These are phyloP conservation scores for Fringilla coelebs DNA, from an alignment of 2,797 vertebrate genomes.

Conservation along the genomic window DNA sequence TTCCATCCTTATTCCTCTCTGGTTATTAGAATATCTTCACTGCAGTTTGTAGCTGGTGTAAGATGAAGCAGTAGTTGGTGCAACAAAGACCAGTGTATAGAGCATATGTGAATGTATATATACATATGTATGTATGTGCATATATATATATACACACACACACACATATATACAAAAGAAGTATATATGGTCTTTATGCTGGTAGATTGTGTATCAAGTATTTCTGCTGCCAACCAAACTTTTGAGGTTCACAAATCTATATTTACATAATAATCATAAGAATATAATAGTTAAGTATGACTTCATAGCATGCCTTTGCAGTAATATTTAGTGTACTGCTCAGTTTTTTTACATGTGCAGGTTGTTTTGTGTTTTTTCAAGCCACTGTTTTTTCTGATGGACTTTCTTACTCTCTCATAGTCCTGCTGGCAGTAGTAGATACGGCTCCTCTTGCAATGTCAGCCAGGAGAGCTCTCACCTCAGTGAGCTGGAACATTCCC, in stretches of 20 bases:
- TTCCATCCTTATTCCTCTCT: background rate
- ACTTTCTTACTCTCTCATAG: conserved; percentile 73
- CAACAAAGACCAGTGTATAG: background rate
- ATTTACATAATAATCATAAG: background rate
- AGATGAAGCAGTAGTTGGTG: background rate
- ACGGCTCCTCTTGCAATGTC: conserved; percentile 93
- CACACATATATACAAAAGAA: background rate
- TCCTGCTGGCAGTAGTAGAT: conserved; percentile 91
- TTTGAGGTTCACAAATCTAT: background rate
- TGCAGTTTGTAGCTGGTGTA: background rate
- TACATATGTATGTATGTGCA: too few relatives aligned
- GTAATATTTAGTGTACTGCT: background rate
- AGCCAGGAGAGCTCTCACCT: conserved; percentile 94
- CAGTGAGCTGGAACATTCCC: conserved; percentile 88
- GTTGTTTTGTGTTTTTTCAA: background rate
- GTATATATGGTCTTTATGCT: background rate
- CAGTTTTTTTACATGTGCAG: background rate
- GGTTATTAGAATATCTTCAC: conserved; percentile 48
- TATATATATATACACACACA: background rate
- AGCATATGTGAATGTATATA: background rate
- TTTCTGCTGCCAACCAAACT: background rate
- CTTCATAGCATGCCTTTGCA: background rate
- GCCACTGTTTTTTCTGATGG: background rate
- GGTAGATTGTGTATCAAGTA: background rate
- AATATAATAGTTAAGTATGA: background rate